A percentile compares a stretch with the other conserved stretches of the same genome.
Evolutionary conservation across 2,113 vertebrate genomes (phyloP).

Genomic region (Paramormyrops kingsleyae): DNA sequence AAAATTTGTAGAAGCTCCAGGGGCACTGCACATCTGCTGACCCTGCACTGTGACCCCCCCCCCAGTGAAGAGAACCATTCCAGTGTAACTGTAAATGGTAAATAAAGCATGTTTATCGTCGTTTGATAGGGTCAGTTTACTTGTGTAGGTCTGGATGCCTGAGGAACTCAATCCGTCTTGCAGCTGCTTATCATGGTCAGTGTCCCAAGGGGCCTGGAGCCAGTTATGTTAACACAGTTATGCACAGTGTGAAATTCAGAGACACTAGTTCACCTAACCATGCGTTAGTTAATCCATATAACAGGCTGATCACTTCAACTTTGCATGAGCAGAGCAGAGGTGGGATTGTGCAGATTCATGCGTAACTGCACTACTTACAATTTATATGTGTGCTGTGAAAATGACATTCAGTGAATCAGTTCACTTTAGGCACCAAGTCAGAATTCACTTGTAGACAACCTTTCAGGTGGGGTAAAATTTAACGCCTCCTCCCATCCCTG

Average conservation of each 20-base stretch:
- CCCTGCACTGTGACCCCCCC: no score
- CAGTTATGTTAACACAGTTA: neutral
- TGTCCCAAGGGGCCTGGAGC: neutral
- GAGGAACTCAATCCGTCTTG: neutral
- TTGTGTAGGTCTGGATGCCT: neutral
- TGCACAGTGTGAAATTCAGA: neutral
- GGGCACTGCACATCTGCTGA: no score
- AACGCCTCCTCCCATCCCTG: neutral
- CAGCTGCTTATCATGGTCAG: neutral
- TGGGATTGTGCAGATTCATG: neutral
- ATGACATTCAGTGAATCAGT: neutral
- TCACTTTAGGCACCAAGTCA: neutral
- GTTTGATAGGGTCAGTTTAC: neutral
- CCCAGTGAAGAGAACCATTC: no score
- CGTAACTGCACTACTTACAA: neutral
- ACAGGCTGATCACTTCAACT: neutral
- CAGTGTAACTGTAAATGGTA: no score
- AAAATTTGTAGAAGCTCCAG: no score
- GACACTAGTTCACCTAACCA: neutral
- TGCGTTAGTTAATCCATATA: neutral
- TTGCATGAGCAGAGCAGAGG: neutral
- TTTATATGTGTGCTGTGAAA: neutral
- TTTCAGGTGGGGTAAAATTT: neutral
- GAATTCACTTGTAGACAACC: neutral
- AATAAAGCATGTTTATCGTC: no score